These are phyloP conservation scores for Metacarcinus magister DNA, from an alignment of 2,888 invertebrate genomes.

Conservation along the genomic window DNA sequence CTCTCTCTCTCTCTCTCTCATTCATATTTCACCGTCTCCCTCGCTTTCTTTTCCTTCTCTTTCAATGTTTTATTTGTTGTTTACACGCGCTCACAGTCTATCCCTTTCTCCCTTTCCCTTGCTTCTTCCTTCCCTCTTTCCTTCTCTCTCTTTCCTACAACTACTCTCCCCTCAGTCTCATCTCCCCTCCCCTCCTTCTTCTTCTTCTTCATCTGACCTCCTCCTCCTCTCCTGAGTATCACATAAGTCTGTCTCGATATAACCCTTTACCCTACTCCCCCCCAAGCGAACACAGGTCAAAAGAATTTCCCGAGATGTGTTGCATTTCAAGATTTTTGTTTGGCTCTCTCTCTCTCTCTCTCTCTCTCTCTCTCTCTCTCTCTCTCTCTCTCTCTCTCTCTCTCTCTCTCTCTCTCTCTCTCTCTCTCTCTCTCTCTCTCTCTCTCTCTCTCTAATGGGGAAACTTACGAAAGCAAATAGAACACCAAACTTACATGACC, in stretches of 20 bases:
- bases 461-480: background rate
- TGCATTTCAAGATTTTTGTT: background rate
- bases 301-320: background rate
- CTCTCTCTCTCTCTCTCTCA: background rate
- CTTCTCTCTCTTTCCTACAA: background rate
- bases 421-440: slow-evolving; percentile 40
- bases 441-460: slow-evolving; percentile 27
- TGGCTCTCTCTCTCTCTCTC: background rate
- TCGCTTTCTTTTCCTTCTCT: background rate
- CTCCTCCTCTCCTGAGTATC: background rate
- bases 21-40: background rate
- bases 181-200: background rate
- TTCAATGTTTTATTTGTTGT: background rate
- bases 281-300: background rate
- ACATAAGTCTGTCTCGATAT: background rate
- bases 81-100: background rate
- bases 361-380: background rate
- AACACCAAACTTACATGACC: background rate
- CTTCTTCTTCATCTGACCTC: background rate
- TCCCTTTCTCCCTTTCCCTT: background rate
- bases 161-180: background rate
- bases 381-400: background rate
- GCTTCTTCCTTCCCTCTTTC: background rate
- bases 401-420: background rate
- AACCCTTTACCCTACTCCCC: background rate